Percentiles rank a stretch among this genome's conserved stretches.
phyloP scores from a whole-genome alignment of 2,797 vertebrate genomes.

The Pseudopleuronectes americanus region DNA sequence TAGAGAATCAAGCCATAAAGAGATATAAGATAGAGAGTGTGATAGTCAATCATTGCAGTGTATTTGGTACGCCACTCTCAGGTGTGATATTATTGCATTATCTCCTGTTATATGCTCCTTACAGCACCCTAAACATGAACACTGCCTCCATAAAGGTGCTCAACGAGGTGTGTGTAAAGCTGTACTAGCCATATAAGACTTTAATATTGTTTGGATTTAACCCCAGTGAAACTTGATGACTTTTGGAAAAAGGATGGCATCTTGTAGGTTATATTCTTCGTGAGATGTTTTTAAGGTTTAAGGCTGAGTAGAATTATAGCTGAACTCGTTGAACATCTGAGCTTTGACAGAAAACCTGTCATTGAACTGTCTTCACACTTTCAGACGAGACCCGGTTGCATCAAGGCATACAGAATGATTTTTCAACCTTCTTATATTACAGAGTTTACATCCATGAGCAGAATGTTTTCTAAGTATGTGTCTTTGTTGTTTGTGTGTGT shows the following conservation, averaged over 20 bases:
- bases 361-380: not conserved
- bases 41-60: constrained; percentile 76
- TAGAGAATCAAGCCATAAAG: constrained; percentile 61
- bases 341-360: not conserved
- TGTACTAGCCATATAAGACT: constrained; percentile 11
- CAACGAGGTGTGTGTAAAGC: constrained; percentile 34
- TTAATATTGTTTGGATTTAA: constrained; percentile 3
- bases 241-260: not conserved
- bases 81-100: constrained; percentile 74
- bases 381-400: not conserved
- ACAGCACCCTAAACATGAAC: constrained; percentile 68
- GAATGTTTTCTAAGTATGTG: constrained; percentile 6
- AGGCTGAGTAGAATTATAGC: not conserved
- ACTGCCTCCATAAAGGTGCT: constrained; percentile 63
- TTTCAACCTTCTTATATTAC: not conserved
- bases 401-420: not conserved
- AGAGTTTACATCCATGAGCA: not conserved
- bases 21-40: constrained; percentile 64
- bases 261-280: not conserved
- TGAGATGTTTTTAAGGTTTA: not conserved
- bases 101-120: constrained; percentile 70
- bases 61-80: constrained; percentile 58
- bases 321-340: not conserved
- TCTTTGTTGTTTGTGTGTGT: constrained; percentile 1
- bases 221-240: not conserved